Evolutionary conservation across 2,888 invertebrate genomes (phyloP).

Genomic region (Zeuzera pyrina): DNA sequence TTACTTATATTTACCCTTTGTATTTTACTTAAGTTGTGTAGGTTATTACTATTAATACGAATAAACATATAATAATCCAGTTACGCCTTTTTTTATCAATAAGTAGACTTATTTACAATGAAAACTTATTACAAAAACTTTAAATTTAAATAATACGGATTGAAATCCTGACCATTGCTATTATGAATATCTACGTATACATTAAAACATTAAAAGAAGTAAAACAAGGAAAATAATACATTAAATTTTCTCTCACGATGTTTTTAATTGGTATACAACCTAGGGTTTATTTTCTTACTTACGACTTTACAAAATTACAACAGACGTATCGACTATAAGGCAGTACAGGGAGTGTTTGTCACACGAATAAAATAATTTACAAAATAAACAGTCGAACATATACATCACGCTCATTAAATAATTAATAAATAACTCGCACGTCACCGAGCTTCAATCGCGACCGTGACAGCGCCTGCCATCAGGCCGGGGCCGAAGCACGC

Average conservation of each 20-base stretch:
- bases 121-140: too few species aligned
- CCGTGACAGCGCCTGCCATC: slow-evolving; percentile 58
- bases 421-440: slow-evolving; percentile 70
- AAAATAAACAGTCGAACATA: slow-evolving; percentile 67
- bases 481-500: slow-evolving; percentile 67
- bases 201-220: too few species aligned
- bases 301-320: slow-evolving; percentile 74
- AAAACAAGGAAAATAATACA: too few species aligned
- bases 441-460: slow-evolving; percentile 66
- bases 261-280: slow-evolving; percentile 67
- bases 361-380: slow-evolving; percentile 72
- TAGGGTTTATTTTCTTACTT: slow-evolving; percentile 59
- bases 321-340: slow-evolving; percentile 65
- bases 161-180: too few species aligned
- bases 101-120: too few species aligned
- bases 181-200: too few species aligned
- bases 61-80: too few species aligned
- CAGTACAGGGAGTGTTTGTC: slow-evolving; percentile 61
- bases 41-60: too few species aligned
- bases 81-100: too few species aligned
- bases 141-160: too few species aligned
- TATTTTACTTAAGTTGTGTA: too few species aligned
- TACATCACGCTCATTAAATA: slow-evolving; percentile 66
- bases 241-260: slow-evolving; percentile 62
- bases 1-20: too few species aligned